Conservation (phyloP, 2,113 vertebrate species). For the Cisticola juncidis region DNA sequence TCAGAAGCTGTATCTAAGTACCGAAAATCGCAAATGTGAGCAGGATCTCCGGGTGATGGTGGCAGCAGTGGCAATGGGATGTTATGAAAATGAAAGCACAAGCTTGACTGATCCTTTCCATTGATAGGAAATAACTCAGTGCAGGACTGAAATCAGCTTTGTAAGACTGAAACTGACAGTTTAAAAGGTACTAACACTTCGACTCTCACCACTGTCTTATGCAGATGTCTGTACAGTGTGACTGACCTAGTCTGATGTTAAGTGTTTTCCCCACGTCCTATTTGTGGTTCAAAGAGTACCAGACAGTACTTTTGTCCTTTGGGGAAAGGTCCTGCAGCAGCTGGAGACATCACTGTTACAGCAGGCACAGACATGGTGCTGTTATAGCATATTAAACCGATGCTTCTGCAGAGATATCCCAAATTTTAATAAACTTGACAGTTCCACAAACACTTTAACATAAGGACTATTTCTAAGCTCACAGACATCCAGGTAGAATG, state of each 20-base stretch:
- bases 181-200: not conserved
- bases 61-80: not conserved
- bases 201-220: not conserved
- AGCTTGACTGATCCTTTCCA: conserved; percentile 47
- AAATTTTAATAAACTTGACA: not conserved
- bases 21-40: not conserved
- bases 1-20: not conserved
- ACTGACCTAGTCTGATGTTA: not conserved
- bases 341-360: not conserved
- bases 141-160: not conserved
- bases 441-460: not conserved
- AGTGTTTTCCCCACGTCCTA: not conserved
- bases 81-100: conserved; percentile 32
- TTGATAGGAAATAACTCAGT: conserved; percentile 23
- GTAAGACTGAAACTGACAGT: conserved; percentile 56
- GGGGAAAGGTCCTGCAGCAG: not conserved
- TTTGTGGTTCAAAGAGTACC: conserved; percentile 30
- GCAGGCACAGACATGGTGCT: not conserved
- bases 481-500: not conserved
- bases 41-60: not conserved
- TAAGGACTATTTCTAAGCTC: not conserved
- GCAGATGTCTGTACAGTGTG: not conserved
- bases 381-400: not conserved
- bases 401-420: not conserved
- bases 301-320: not conserved